phyloP scores from a whole-genome alignment of 1,140 invertebrate species.

The Drosophila lini region DNA sequence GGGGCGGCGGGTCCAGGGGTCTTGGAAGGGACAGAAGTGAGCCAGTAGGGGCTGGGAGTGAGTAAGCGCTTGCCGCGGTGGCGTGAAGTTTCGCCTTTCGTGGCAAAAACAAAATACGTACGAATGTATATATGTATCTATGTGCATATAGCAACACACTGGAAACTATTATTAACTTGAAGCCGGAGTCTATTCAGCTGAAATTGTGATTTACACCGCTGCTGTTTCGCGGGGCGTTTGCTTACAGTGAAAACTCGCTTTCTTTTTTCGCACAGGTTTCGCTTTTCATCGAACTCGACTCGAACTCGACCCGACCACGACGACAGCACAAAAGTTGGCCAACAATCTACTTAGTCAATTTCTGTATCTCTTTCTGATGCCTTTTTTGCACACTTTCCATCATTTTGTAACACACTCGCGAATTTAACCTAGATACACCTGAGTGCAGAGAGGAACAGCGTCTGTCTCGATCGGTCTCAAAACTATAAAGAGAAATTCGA shows the following conservation, averaged over 20 bases:
- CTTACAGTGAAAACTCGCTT: slow-evolving; percentile 69
- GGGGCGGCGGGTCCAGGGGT: slow-evolving; percentile 8
- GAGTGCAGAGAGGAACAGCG: slow-evolving; percentile 36
- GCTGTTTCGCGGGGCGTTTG: slow-evolving; percentile 17
- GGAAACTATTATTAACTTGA: slow-evolving; percentile 33
- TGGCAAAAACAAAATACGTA: slow-evolving; percentile 26
- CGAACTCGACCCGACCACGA: slow-evolving; percentile 46
- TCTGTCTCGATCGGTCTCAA: slow-evolving; percentile 9
- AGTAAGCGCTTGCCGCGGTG: slow-evolving; percentile 60
- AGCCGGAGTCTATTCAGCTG: slow-evolving; percentile 43
- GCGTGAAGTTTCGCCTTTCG: slow-evolving; percentile 35
- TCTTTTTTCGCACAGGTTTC: slow-evolving; percentile 77
- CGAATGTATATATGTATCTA: neutral
- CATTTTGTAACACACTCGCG: slow-evolving; percentile 77
- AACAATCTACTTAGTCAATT: slow-evolving; percentile 54
- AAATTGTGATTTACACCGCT: slow-evolving; percentile 41
- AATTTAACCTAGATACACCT: slow-evolving; percentile 79
- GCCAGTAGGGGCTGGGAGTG: slow-evolving; percentile 27
- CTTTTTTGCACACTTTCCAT: slow-evolving; percentile 78
- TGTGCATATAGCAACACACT: slow-evolving; percentile 1
- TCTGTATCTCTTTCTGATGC: slow-evolving; percentile 51
- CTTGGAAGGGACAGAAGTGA: neutral
- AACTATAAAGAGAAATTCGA: slow-evolving; percentile 6
- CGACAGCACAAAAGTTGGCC: slow-evolving; percentile 44
- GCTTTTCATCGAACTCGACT: slow-evolving; percentile 52